Percentiles rank a stretch among this genome's conserved stretches.
phyloP scores from a whole-genome alignment of 2,113 vertebrate genomes.

The Antechinus flavipes region DNA sequence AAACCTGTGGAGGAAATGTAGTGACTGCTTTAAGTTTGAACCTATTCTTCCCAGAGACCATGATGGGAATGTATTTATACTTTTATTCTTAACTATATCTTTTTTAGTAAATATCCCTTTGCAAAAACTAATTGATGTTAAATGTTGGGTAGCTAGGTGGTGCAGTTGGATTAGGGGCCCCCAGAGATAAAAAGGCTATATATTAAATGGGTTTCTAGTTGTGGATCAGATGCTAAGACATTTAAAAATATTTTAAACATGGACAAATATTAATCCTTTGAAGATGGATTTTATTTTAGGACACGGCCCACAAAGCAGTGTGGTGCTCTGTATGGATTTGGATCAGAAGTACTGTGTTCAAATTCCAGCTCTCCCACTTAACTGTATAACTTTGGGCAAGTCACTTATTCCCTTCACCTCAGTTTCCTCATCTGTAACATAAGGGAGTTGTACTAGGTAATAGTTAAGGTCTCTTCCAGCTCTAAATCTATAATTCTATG shows the following conservation, averaged over 20 bases:
- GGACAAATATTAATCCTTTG: background rate
- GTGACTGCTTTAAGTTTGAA: background rate
- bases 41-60: background rate
- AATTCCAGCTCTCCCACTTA: background rate
- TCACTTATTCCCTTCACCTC: background rate
- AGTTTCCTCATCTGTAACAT: background rate
- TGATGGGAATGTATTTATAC: background rate
- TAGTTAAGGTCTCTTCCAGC: background rate
- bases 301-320: background rate
- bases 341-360: background rate
- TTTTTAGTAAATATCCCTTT: background rate
- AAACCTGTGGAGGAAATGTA: background rate
- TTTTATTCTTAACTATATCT: background rate
- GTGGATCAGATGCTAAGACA: background rate
- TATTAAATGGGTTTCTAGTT: background rate
- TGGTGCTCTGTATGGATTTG: background rate
- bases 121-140: background rate
- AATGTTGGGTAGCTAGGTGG: background rate
- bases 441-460: background rate
- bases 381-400: background rate
- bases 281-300: background rate
- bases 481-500: background rate
- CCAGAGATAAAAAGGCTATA: background rate
- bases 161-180: background rate
- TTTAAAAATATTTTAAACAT: background rate